Percentiles rank a stretch among this genome's conserved stretches.
phyloP scores from a whole-genome alignment of 2,888 invertebrate species.

The Tetrapedia diversipes region DNA sequence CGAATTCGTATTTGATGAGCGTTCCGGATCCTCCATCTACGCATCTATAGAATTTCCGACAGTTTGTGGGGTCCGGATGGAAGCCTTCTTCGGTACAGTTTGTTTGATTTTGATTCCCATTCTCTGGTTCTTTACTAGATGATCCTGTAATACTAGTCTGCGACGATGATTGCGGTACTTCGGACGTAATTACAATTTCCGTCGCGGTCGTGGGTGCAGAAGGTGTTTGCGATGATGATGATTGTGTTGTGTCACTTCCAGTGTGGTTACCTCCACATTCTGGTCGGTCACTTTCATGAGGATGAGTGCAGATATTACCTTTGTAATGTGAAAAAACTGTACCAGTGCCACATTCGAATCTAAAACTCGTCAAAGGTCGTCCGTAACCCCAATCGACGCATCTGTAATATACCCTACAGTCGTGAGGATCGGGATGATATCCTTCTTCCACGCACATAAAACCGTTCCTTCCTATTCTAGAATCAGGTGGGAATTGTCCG shows the following conservation, averaged over 20 bases:
- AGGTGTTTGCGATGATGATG: constrained; percentile 23
- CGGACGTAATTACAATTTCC: constrained; percentile 19
- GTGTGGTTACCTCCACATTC: constrained; percentile 87
- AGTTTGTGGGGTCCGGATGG: constrained; percentile 81
- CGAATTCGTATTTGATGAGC: constrained; percentile 84
- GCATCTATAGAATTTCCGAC: constrained; percentile 82
- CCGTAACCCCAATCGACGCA: constrained; percentile 87
- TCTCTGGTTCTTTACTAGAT: constrained; percentile 9
- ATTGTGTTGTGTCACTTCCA: constrained; percentile 81
- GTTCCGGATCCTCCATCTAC: constrained; percentile 80
- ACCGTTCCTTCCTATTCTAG: neutral
- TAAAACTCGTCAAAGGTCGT: constrained; percentile 84
- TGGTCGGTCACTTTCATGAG: constrained; percentile 87
- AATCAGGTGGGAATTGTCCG: neutral
- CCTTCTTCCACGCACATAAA: constrained; percentile 87
- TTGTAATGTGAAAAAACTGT: constrained; percentile 86
- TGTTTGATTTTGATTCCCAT: constrained; percentile 4
- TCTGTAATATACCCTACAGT: constrained; percentile 90
- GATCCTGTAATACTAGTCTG: constrained; percentile 15
- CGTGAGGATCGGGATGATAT: constrained; percentile 88
- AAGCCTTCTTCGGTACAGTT: constrained; percentile 82
- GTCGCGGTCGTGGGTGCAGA: constrained; percentile 35
- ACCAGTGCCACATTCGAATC: constrained; percentile 89
- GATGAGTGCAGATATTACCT: constrained; percentile 89
- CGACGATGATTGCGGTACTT: constrained; percentile 15